Evolutionary conservation across 1,140 invertebrate species (phyloP), one percentile per base, ranked within the genome.

Genomic region (Magallana angulata): DNA sequence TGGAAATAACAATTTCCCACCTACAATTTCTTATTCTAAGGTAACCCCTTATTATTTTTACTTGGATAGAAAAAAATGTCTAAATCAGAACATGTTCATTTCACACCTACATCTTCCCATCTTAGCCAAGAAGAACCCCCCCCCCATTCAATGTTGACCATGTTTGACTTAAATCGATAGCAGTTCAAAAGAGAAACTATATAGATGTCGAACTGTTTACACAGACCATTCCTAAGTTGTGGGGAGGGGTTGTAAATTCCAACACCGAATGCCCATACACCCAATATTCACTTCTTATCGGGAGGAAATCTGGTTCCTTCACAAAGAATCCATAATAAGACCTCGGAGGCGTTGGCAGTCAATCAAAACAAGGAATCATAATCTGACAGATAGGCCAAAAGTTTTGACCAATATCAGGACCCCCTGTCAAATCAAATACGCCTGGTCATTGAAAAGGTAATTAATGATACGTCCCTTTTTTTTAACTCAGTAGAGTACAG

Each of bases 211-310:
- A 62, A 76, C 24, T 76, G 68, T 76, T 76, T 76, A 24, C 24
- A 12, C 36, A 24, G 68, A 76, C 8, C 68, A 76, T 76, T 76
- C 68, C 68, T 76, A 30, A 76, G 68, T 76, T 30, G 68, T 76
- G 30, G 68, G 68, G 68, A 76, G 68, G 68, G 68, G 68, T 76
- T 76, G 36, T 76, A 76, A 76, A 76, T 76, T 76, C 68, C 68
- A 30, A 18, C 68, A 48, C 7, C 24, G 24, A 76, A 76, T 76
- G 68, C 68, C 24, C 12, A 30, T 76, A 76, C 68, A 76, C 68
- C 68, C 24, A 30, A 76, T 76, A 18, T 76, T 30, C 68, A 30
- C 24, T 12, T 24, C 68, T 76, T 76, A 76, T 76, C 68, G 12
- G 24, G 68, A 24, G 30, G 68, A 18, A 76, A 76, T 24, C 24